phyloP scores from a whole-genome alignment of 2,113 vertebrate genomes.

The Tachysurus vachellii region DNA sequence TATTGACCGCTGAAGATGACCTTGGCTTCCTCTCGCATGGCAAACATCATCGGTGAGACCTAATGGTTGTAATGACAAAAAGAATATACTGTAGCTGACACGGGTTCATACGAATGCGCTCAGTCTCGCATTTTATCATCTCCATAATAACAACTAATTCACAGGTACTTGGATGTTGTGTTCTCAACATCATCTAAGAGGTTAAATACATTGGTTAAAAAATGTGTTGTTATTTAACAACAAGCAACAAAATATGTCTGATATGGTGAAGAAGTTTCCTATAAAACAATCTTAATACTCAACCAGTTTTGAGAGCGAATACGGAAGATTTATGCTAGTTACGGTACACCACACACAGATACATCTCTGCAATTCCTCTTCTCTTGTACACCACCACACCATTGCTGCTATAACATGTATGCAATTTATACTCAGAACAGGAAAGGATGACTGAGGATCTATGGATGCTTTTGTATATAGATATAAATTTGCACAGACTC shows the following conservation, averaged over 20 bases:
- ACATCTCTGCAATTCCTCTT: background rate
- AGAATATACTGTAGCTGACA: background rate
- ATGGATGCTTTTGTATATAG: background rate
- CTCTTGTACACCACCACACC: background rate
- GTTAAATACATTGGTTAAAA: background rate
- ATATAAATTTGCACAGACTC: background rate
- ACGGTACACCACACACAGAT: background rate
- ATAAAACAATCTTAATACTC: background rate
- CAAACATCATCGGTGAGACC: slow-evolving; percentile 62
- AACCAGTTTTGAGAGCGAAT: background rate
- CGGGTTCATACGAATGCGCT: too few relatives aligned
- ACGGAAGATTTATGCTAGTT: background rate
- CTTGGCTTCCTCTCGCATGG: slow-evolving; percentile 70
- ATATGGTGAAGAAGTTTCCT: background rate
- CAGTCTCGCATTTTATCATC: background rate
- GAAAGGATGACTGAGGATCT: background rate
- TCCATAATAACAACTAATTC: background rate
- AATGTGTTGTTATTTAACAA: background rate
- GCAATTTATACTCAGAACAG: background rate
- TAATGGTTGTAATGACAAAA: background rate
- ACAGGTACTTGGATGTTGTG: background rate
- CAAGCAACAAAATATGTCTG: background rate
- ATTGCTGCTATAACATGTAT: background rate
- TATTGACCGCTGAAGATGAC: slow-evolving; percentile 62
- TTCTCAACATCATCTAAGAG: background rate